A percentile compares a stretch with the other conserved stretches of the same genome.
Conservation (phyloP, 2,888 invertebrate species). For the Coronaproctus castanopsis region DNA sequence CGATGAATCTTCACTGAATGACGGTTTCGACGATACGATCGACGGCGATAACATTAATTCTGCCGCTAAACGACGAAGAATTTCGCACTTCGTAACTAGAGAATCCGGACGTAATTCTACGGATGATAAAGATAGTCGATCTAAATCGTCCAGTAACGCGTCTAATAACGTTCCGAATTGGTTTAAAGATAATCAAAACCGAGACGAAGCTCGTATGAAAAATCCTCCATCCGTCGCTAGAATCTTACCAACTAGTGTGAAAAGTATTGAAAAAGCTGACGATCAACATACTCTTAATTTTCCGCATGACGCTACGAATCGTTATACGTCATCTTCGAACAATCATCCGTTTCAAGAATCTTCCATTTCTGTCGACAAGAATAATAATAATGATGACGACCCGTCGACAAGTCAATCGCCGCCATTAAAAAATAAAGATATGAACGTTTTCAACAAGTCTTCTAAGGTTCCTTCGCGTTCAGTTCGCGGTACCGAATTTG, state of each 20-base stretch:
- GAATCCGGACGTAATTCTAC: neutral
- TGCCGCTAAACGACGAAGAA: constrained; percentile 58
- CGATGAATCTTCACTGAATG: no score
- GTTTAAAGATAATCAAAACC: no score
- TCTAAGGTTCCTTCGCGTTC: neutral
- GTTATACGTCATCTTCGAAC: no score
- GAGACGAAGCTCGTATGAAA: neutral
- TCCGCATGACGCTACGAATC: no score
- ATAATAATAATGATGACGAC: no score
- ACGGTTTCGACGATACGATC: constrained; percentile 37
- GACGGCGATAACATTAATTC: constrained; percentile 35
- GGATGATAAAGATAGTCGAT: no score
- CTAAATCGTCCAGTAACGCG: neutral
- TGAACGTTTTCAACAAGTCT: neutral
- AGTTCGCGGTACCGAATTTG: no score
- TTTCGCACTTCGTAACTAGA: constrained; percentile 41
- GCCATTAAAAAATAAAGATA: neutral
- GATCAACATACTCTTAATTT: no score
- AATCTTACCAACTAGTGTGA: neutral
- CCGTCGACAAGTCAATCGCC: no score
- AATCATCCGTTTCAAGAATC: no score
- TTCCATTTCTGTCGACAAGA: neutral
- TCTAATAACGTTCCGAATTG: neutral
- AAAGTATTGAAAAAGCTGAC: no score
- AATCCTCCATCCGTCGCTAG: neutral